Percentiles rank a stretch among this genome's conserved stretches.
Conservation (phyloP, 2,113 vertebrate species). For the Collichthys lucidus region DNA sequence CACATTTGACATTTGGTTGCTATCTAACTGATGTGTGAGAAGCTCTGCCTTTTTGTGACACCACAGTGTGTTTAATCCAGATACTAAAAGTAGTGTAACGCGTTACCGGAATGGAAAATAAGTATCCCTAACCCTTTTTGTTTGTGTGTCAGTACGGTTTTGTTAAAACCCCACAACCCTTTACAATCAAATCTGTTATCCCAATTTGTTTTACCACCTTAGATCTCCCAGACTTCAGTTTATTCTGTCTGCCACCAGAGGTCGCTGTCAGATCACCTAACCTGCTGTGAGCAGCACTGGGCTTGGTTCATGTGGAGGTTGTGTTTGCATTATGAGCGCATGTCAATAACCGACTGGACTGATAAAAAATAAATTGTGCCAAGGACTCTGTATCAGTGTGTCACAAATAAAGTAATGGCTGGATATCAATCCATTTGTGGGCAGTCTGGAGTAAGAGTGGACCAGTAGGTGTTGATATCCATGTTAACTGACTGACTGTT, state of each 20-base stretch:
- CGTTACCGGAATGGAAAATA: neutral
- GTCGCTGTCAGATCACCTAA: conserved; percentile 57
- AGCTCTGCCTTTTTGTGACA: neutral
- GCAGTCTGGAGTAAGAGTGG: neutral
- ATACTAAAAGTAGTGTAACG: neutral
- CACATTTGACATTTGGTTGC: neutral
- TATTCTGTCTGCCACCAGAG: conserved; percentile 68
- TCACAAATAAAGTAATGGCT: conserved; percentile 19
- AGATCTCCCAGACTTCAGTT: conserved; percentile 11
- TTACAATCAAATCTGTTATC: neutral
- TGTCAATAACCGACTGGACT: conserved; percentile 27
- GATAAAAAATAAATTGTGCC: conserved; percentile 21
- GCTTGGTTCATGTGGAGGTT: conserved; percentile 59
- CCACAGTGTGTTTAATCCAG: neutral
- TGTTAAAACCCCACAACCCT: neutral
- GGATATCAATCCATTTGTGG: neutral
- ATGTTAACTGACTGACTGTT: neutral
- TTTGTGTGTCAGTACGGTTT: neutral
- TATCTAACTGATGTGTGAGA: neutral
- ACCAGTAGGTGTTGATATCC: neutral
- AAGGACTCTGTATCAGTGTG: conserved; percentile 1
- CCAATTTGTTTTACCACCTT: neutral
- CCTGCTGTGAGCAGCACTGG: conserved; percentile 12
- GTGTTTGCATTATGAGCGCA: conserved; percentile 56
- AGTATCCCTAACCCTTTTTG: neutral